Evolutionary conservation across 2,888 invertebrate species (phyloP).

Genomic region (Acronicta psi): DNA sequence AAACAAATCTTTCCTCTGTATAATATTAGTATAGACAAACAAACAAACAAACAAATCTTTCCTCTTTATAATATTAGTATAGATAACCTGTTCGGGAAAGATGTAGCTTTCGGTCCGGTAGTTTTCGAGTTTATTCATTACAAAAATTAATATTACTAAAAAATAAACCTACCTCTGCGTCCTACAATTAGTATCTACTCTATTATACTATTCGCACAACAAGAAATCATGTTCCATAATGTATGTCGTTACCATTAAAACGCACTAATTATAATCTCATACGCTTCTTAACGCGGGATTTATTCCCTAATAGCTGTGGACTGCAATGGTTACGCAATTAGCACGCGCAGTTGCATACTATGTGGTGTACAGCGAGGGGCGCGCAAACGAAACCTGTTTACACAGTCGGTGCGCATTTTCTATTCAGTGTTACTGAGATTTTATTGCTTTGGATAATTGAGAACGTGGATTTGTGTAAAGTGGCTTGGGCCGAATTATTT

Average conservation of each 20-base stretch:
- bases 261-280: conserved; percentile 51
- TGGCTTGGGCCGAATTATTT: not conserved
- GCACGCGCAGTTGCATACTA: conserved; percentile 34
- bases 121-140: too few relatives aligned
- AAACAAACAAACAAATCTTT: too few relatives aligned
- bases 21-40: too few relatives aligned
- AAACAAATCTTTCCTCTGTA: too few relatives aligned
- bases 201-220: conserved; percentile 14
- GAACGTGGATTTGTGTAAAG: not conserved
- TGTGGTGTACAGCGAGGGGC: conserved; percentile 21
- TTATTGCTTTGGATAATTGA: conserved; percentile 12
- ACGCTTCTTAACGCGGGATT: conserved; percentile 42
- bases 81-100: too few relatives aligned
- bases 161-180: too few relatives aligned
- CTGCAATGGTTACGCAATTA: conserved; percentile 53
- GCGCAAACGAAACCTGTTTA: conserved; percentile 16
- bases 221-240: conserved; percentile 27
- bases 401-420: conserved; percentile 6
- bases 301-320: conserved; percentile 31
- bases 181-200: not conserved
- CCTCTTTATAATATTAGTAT: too few relatives aligned
- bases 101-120: too few relatives aligned
- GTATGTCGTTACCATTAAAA: conserved; percentile 35
- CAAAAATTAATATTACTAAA: too few relatives aligned
- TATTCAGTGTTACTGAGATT: conserved; percentile 8